phyloP scores from a whole-genome alignment of 2,888 invertebrate genomes.

The Polyploca ridens region DNA sequence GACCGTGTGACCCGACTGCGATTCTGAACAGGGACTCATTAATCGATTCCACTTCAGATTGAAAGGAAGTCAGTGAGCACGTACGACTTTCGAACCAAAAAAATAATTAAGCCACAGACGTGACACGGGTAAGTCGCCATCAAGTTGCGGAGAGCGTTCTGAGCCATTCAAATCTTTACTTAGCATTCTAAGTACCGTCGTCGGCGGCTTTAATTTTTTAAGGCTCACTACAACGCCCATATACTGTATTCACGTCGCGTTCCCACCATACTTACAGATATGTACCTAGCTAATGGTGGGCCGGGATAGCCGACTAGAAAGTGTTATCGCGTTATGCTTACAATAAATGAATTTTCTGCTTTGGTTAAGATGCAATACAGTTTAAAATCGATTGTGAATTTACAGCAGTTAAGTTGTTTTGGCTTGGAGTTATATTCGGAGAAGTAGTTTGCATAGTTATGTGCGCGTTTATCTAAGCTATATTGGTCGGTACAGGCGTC shows the following conservation, averaged over 20 bases:
- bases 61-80: conserved; percentile 58
- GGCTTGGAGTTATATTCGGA: conserved; percentile 27
- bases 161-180: conserved; percentile 74
- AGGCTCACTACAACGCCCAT: conserved; percentile 71
- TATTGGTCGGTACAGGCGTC: conserved; percentile 64
- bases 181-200: conserved; percentile 74
- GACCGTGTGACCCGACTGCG: conserved; percentile 43
- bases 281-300: conserved; percentile 75
- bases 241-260: conserved; percentile 75
- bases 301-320: conserved; percentile 43
- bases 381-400: conserved; percentile 44
- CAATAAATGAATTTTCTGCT: conserved; percentile 41
- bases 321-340: conserved; percentile 30
- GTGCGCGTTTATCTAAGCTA: conserved; percentile 77
- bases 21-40: conserved; percentile 56
- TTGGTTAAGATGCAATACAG: conserved; percentile 45
- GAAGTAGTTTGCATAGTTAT: conserved; percentile 80
- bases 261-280: conserved; percentile 72
- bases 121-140: conserved; percentile 68
- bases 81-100: conserved; percentile 62
- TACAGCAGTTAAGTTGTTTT: conserved; percentile 44
- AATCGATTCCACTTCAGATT: conserved; percentile 61
- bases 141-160: conserved; percentile 62
- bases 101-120: conserved; percentile 58
- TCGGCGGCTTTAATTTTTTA: conserved; percentile 75